Conservation (phyloP, 1,140 invertebrate species). For the Triops cancriformis region DNA sequence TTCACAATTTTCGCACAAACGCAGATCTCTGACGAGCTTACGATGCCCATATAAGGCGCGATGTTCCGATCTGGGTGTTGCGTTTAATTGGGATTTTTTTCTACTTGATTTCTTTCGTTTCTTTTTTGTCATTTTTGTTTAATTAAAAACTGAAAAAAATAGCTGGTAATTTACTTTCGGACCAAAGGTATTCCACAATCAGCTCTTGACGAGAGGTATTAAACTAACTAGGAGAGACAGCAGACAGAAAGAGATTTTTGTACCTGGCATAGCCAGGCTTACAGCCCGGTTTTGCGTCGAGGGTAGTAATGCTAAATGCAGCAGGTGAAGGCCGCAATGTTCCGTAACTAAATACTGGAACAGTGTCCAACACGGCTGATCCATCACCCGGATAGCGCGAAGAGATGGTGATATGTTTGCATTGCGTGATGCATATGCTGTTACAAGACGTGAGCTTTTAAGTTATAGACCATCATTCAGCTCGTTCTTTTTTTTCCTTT, state of each 20-base stretch:
- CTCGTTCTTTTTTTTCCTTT: background rate
- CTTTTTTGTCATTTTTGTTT: background rate
- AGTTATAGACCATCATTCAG: background rate
- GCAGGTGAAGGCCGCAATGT: background rate
- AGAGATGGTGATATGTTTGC: conserved; percentile 10
- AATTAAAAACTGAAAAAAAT: background rate
- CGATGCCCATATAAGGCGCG: too few species aligned
- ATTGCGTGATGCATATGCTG: conserved; percentile 13
- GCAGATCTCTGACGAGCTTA: too few species aligned
- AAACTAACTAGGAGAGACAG: background rate
- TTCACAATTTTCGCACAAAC: too few species aligned
- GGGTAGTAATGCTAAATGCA: background rate
- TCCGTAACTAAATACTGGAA: conserved; percentile 10
- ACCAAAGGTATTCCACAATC: background rate
- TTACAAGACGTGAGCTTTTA: background rate
- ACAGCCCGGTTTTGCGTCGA: background rate
- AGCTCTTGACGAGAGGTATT: background rate
- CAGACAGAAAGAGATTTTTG: background rate
- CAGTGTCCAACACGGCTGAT: conserved; percentile 12
- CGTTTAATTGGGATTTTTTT: too few species aligned
- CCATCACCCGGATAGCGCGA: background rate
- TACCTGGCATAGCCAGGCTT: background rate
- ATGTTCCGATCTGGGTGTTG: too few species aligned
- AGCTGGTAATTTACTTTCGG: background rate
- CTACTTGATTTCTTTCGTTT: too few species aligned